Base-by-base conservation (phyloP, 2,888 invertebrate species). In the Pyrrhia umbra region DNA sequence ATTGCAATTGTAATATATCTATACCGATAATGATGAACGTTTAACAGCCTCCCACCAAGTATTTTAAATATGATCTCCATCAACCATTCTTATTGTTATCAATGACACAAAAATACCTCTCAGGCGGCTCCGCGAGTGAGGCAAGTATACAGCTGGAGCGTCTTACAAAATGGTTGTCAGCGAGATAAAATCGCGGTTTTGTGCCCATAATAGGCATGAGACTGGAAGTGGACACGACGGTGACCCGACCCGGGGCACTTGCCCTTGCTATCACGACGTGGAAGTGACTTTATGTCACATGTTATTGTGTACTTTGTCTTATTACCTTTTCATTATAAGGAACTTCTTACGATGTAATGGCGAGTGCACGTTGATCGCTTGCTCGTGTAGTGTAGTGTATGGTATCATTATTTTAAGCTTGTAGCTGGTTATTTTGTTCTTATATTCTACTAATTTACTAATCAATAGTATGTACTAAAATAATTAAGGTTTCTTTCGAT, bases 141-240 rank as follows among this genome's bases (percentile, higher is more conserved):
- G 68, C 69, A 43, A 69, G 68, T 73, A 68, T 73, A 77, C 77
- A 71, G 67, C 75, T 72, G 45, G 37, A 30, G 69, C 51, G 66
- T 67, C 79, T 68, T 80, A 81, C 81, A 83, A 82, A 84, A 82
- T 82, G 78, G 71, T 78, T 86, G 84, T 83, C 82, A 82, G 71
- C 75, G 50, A 80, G 88, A 89, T 89, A 88, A 86, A 81, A 89
- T 89, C 88, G 68, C 68, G 43, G 77, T 71, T 74, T 77, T 81
- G 77, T 79, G 74, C 57, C 81, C 79, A 71, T 85, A 85, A 84
- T 82, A 82, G 82, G 81, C 79, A 76, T 72, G 75, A 64, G 75
- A 59, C 75, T 72, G 77, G 72, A 74, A 75, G 75, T 82, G 85
- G 83, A 84, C 87, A 87, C 86, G 82, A 86, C 65, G 71, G 76